Base-by-base conservation (phyloP, 2,797 vertebrate genomes). In the Girardinus metallicus region DNA sequence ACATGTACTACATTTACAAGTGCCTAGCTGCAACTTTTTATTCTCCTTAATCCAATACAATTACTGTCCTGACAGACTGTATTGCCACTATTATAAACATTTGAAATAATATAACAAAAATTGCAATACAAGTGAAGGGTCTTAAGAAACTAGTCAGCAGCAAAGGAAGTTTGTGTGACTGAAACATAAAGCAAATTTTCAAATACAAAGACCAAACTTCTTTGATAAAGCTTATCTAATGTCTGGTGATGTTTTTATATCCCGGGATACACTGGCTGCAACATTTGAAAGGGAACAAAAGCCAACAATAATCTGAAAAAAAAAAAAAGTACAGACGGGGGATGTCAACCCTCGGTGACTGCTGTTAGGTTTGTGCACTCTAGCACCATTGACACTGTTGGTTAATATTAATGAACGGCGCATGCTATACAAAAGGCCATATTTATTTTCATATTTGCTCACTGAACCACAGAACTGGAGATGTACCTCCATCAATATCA, bases 381-480 rank as follows among this genome's bases (percentile, higher is more conserved):
- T 76, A 86, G 88, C 80, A 76, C 85, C 75, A 55, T 76, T 78
- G 82, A 57, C 73, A 80, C 88, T 78, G 74, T 87, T 88, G 84
- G 84, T 91, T 92, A 91, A 94, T 93, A 94, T 94, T 94, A 95
- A 95, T 94, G 91, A 94, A 91, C 82, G 84, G 53, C 57, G 16
- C 85, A 76, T 76, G 74, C 87, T 72, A 85, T 90, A 90, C 92
- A 93, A 95, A 95, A 93, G 89, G 88, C 90, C 91, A 85, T 94
- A 95, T 95, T 95, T 93, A 94, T 96, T 87, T 86, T 94, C 91
- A 94, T 93, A 94, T 91, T 92, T 92, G 91, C 87, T 93, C 90
- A 89, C 72, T 93, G 92, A 95, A 95, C 91, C 94, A 78, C 83
- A 87, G 90, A 83, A 86, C 86, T 85, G 86, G 75, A 80, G 62